Evolutionary conservation across 2,113 vertebrate genomes (phyloP).

Genomic region (Neotragus moschatus): DNA sequence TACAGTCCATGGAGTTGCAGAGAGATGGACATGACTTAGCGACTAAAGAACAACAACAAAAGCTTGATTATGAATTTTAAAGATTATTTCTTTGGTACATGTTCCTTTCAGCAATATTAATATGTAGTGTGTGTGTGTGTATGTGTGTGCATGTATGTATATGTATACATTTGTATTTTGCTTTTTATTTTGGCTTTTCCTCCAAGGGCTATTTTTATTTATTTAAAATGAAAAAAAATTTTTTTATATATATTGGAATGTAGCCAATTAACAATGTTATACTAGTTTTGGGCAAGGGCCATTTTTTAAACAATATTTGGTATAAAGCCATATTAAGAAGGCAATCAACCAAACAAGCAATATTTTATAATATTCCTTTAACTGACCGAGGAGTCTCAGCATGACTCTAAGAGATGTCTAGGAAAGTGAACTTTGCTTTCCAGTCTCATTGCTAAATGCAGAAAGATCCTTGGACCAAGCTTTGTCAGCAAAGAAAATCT

Average conservation of each 20-base stretch:
- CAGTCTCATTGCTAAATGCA: background rate
- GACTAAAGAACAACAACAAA: background rate
- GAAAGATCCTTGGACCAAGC: background rate
- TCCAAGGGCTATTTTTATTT: background rate
- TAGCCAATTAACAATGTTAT: background rate
- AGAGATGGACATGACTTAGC: background rate
- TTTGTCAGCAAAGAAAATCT: background rate
- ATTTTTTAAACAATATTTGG: background rate
- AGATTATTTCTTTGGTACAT: background rate
- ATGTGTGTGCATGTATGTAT: rapidly evolving
- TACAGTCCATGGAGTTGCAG: background rate
- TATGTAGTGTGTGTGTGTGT: background rate
- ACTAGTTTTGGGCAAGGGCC: background rate
- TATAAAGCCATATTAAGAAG: background rate
- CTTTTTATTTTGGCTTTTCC: background rate
- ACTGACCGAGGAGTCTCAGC: background rate
- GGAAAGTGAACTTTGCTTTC: background rate
- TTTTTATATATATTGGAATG: background rate
- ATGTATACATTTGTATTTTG: background rate
- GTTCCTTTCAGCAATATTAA: background rate
- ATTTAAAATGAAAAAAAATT: background rate
- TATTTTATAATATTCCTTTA: background rate
- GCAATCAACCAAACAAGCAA: background rate
- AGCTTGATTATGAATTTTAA: background rate
- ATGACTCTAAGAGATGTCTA: background rate